Conservation (phyloP, 1,140 invertebrate genomes). For the Bombus confusus region DNA sequence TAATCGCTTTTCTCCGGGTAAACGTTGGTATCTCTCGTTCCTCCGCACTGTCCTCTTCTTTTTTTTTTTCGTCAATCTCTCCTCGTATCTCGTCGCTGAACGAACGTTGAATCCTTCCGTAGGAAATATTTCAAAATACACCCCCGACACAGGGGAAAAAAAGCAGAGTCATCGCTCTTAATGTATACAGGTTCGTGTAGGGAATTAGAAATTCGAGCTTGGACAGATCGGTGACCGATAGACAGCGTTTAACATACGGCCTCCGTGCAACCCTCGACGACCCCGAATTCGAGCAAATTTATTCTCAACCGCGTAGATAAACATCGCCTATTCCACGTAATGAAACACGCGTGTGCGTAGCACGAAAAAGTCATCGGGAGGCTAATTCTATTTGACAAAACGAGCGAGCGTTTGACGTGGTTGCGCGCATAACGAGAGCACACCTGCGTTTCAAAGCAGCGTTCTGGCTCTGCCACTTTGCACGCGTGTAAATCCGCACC, state of each 20-base stretch:
- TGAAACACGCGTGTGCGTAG: not conserved
- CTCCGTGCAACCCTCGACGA: constrained; percentile 11
- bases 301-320: constrained; percentile 44
- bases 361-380: constrained; percentile 52
- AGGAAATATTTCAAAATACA: constrained; percentile 1
- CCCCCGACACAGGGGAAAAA: not conserved
- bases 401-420: constrained; percentile 47
- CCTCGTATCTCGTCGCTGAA: not conserved
- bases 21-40: constrained; percentile 52
- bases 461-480: not conserved
- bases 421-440: constrained; percentile 33
- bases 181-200: not conserved
- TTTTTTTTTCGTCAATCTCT: not conserved
- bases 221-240: constrained; percentile 27
- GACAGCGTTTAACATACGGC: constrained; percentile 37
- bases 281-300: constrained; percentile 49
- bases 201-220: not conserved
- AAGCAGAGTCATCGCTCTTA: not conserved
- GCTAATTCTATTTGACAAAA: constrained; percentile 58
- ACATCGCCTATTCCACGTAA: constrained; percentile 17
- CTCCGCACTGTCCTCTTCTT: constrained; percentile 37
- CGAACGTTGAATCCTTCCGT: not conserved
- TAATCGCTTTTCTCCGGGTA: constrained; percentile 76
- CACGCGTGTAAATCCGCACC: not conserved
- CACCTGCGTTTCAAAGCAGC: constrained; percentile 38